Percentiles rank a stretch among this genome's conserved stretches.
Evolutionary conservation across 1,140 invertebrate species (phyloP).

Genomic region (Melanaphis sacchari): DNA sequence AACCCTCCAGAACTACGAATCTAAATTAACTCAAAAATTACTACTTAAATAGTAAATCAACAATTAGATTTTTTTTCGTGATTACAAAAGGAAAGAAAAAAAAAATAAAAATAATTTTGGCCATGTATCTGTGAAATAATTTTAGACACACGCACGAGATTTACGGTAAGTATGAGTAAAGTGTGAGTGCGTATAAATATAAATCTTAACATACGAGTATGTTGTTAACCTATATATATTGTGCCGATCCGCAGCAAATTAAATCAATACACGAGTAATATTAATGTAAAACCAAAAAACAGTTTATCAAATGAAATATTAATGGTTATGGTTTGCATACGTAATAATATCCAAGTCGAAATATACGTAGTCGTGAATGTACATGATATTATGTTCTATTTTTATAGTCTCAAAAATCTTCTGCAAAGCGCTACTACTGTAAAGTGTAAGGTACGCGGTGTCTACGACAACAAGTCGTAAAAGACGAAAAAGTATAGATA

Average conservation of each 20-base stretch:
- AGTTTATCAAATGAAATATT: too few relatives aligned
- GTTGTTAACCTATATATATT: too few relatives aligned
- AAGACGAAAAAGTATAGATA: not conserved
- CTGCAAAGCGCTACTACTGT: not conserved
- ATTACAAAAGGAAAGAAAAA: not conserved
- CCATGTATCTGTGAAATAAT: not conserved
- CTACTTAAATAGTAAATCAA: not conserved
- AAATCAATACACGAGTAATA: not conserved
- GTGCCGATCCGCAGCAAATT: too few relatives aligned
- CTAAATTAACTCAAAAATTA: not conserved
- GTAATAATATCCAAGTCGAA: not conserved
- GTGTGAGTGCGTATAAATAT: not conserved
- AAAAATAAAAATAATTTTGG: too few relatives aligned
- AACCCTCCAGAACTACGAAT: not conserved
- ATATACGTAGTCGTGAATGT: not conserved
- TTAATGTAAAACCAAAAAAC: not conserved
- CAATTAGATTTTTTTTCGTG: not conserved
- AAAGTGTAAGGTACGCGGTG: not conserved
- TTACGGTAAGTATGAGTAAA: not conserved
- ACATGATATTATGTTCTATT: too few relatives aligned
- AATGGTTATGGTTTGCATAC: not conserved
- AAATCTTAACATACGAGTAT: not conserved
- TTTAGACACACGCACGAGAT: not conserved
- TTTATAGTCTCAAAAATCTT: not conserved
- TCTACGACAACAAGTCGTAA: not conserved